A percentile compares a stretch with the other conserved stretches of the same genome.
phyloP scores from a whole-genome alignment of 1,140 invertebrate genomes.

The Cydia pomonella region DNA sequence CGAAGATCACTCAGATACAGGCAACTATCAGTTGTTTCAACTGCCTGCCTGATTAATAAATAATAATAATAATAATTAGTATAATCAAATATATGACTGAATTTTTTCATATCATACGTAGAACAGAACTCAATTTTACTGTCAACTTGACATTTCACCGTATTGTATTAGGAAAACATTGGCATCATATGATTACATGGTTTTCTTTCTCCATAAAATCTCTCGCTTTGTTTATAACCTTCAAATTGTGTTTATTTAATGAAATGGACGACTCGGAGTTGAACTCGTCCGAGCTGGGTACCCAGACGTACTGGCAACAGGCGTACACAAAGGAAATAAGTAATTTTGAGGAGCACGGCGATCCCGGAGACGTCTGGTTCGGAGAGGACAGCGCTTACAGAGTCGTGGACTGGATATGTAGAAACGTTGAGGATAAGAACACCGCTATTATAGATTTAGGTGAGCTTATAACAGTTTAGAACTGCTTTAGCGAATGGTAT shows the following conservation, averaged over 20 bases:
- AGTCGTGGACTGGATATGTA: conserved; percentile 85
- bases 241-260: conserved; percentile 43
- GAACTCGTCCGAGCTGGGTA: conserved; percentile 89
- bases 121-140: background rate
- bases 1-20: too few species aligned
- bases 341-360: conserved; percentile 91
- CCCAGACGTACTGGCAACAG: conserved; percentile 92
- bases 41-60: too few species aligned
- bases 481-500: too few species aligned
- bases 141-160: background rate
- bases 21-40: too few species aligned
- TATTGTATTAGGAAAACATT: background rate
- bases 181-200: background rate
- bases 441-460: conserved; percentile 85
- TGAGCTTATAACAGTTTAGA: conserved; percentile 39
- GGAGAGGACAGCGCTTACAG: conserved; percentile 90
- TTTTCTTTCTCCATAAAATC: background rate
- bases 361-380: conserved; percentile 97
- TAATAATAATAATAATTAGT: too few species aligned
- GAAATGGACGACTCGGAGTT: conserved; percentile 80
- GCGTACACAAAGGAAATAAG: conserved; percentile 90
- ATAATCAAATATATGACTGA: background rate
- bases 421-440: conserved; percentile 63
- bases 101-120: background rate
- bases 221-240: background rate